These are phyloP conservation scores for Epirrhoe tristata DNA, from an alignment of 2,888 invertebrate genomes.

Conservation along the genomic window DNA sequence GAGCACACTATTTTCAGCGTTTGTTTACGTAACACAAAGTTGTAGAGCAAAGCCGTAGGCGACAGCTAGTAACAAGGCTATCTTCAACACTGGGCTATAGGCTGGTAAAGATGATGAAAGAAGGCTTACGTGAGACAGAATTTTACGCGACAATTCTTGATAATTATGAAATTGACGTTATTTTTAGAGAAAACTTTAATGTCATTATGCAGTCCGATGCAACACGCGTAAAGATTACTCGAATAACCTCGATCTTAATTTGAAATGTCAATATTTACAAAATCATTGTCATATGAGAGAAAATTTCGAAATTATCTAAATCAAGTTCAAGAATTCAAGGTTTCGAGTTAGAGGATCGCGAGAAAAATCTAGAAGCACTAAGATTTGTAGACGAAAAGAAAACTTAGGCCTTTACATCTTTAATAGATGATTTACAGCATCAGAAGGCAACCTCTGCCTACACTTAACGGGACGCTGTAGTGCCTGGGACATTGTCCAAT, in stretches of 20 bases:
- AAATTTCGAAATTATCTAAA: slow-evolving; percentile 10
- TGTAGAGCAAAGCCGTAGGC: too few species aligned
- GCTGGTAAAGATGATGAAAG: background rate
- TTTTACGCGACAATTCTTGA: background rate
- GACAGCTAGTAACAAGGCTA: background rate
- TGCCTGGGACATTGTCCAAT: too few species aligned
- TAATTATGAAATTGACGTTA: background rate
- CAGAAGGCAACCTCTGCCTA: too few species aligned
- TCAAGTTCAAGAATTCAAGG: background rate
- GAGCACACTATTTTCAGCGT: too few species aligned
- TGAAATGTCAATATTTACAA: slow-evolving; percentile 32
- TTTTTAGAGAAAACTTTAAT: background rate
- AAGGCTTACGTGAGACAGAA: background rate
- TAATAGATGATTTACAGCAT: too few species aligned
- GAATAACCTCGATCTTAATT: slow-evolving; percentile 19
- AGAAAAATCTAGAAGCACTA: background rate
- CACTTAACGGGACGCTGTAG: too few species aligned
- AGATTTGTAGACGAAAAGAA: too few species aligned
- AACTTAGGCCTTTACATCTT: too few species aligned
- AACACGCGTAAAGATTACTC: slow-evolving; percentile 15
- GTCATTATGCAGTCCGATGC: slow-evolving; percentile 6
- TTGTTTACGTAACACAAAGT: too few species aligned
- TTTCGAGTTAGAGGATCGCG: background rate
- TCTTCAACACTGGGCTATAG: background rate
- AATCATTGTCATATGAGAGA: slow-evolving; percentile 21